Evolutionary conservation across 1,140 invertebrate genomes (phyloP).

Genomic region (Hylyphantes graminicola): DNA sequence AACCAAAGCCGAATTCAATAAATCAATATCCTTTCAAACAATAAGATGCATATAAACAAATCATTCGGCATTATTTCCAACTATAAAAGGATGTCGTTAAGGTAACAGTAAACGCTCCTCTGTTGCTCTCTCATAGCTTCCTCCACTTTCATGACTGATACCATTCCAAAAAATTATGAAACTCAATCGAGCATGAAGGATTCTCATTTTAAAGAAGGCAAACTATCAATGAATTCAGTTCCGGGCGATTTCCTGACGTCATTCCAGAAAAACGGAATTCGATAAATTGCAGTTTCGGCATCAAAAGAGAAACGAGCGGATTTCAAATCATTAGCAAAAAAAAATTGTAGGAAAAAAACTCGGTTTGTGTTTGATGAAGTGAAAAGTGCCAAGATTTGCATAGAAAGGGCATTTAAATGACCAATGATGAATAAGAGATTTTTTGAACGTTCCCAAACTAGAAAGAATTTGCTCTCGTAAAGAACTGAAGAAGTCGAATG

Average conservation of each 20-base stretch:
- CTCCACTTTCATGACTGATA: neutral
- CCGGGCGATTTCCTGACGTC: constrained; percentile 37
- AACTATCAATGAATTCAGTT: constrained; percentile 36
- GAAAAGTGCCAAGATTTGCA: constrained; percentile 36
- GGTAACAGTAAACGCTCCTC: neutral
- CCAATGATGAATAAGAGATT: constrained; percentile 9
- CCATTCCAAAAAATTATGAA: constrained; percentile 29
- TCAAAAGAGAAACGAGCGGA: neutral
- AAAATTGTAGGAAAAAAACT: constrained; percentile 26
- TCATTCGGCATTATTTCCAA: too few relatives aligned
- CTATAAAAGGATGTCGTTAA: too few relatives aligned
- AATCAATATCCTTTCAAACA: too few relatives aligned
- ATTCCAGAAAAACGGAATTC: constrained; percentile 47
- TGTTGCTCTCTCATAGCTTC: neutral
- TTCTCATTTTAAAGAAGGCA: constrained; percentile 24
- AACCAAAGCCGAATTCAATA: too few relatives aligned
- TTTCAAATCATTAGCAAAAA: constrained; percentile 11
- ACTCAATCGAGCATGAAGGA: constrained; percentile 22
- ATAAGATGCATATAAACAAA: too few relatives aligned
- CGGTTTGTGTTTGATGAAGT: constrained; percentile 35
- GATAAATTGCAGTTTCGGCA: constrained; percentile 32
- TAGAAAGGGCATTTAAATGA: constrained; percentile 37
- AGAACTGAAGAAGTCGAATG: too few relatives aligned
- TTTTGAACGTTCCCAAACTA: neutral
- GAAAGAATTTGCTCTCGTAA: too few relatives aligned